Conservation (phyloP, 2,113 vertebrate species). For the Indri indri region DNA sequence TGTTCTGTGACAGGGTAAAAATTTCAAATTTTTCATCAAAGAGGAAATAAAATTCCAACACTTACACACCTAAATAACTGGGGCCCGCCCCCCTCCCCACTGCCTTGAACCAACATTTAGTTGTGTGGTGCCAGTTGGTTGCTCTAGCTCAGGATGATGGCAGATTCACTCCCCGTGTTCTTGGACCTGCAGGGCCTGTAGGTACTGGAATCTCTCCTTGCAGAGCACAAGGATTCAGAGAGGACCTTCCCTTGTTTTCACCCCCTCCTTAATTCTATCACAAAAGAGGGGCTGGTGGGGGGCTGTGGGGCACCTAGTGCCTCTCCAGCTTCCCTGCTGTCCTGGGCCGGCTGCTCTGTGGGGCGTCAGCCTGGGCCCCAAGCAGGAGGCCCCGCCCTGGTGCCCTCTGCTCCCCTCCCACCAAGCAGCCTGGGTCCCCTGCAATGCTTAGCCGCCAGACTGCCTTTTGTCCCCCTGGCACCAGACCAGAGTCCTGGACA, state of each 20-base stretch:
- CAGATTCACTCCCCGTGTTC: rapidly evolving
- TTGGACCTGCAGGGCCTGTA: not conserved
- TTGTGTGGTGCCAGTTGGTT: too few relatives aligned
- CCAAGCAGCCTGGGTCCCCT: not conserved
- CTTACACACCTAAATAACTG: not conserved
- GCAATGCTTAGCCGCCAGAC: too few relatives aligned
- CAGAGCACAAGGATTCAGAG: too few relatives aligned
- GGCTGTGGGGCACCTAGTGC: rapidly evolving
- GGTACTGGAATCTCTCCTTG: not conserved
- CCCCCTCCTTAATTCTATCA: not conserved
- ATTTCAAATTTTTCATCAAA: constrained; percentile 40
- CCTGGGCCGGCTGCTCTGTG: not conserved
- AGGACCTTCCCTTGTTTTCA: not conserved
- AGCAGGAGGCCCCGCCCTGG: not conserved
- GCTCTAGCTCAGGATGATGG: not conserved
- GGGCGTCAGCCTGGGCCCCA: not conserved
- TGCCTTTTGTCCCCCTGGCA: too few relatives aligned
- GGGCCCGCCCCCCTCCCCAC: not conserved
- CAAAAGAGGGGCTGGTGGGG: not conserved
- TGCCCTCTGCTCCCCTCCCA: not conserved
- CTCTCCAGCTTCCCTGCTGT: not conserved
- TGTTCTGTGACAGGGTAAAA: constrained; percentile 61
- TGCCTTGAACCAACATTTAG: not conserved
- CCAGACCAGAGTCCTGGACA: not conserved
- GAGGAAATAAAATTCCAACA: constrained; percentile 41